Evolutionary conservation across 2,888 invertebrate genomes (phyloP), one percentile per base, ranked within the genome.

Genomic region (Lagria hirta): DNA sequence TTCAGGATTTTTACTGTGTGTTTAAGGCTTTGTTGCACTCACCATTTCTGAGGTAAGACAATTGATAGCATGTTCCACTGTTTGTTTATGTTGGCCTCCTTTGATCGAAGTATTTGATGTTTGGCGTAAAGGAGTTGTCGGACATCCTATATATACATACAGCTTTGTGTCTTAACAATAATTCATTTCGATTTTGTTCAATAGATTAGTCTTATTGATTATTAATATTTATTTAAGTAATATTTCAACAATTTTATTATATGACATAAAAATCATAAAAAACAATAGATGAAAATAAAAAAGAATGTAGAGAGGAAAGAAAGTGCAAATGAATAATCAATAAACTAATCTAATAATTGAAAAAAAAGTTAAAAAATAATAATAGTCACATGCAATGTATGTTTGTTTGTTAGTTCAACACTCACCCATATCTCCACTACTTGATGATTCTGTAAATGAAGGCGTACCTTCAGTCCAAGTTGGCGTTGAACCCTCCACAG

Each of bases 381-480:
- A 34, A 30, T 22, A n/a, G n/a, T n/a, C 10, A 23, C 37, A 20
- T 47, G 41, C 35, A 28, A n/a, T 15, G 20, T 10, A 10, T 27
- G 2, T 23, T 13, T 35, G 16, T 29, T 15, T 29, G 14, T 28
- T 29, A 15, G 22, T 22, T 10, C 22, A 27, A 75, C n/a, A n/a
- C 82, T 81, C 75, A 84, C 86, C 86, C 77, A 86, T 84, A 74
- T 91, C 90, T 60, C 85, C 85, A 75, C 90, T 90, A 74, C 93
- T 92, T 74, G 95, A 95, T 62, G 95, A 96, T 73, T 95, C 93
- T 21, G 96, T 96, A 75, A 93, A 96, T 70, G 94, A 94, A 47
- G 96, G 96, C 57, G 96, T 96, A 63, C 96, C 96, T 77, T 96
- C 96, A 29, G 96, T 96, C 90, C 95, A 96, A 24, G 96, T 96